Conservation (phyloP, 2,797 vertebrate species). For the Knipowitschia caucasica region DNA sequence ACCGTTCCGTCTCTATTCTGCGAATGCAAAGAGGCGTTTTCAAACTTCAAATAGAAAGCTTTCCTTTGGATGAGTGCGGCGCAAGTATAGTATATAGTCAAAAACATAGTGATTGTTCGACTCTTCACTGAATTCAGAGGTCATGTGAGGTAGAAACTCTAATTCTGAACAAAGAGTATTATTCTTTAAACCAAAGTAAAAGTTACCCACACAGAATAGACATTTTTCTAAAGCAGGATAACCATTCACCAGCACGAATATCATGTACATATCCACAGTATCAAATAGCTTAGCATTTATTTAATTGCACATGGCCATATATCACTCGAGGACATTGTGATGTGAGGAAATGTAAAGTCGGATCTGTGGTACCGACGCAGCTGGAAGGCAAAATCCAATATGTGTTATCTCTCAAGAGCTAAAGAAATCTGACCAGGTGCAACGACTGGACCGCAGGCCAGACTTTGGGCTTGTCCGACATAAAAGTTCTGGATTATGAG, state of each 20-base stretch:
- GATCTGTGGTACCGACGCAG: not conserved
- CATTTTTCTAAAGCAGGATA: too few species aligned
- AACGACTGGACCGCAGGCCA: not conserved
- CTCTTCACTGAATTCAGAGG: not conserved
- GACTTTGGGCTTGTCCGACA: not conserved
- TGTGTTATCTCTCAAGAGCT: not conserved
- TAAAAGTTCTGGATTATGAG: not conserved
- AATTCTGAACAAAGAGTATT: not conserved
- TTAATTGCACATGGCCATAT: not conserved
- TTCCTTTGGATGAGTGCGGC: constrained; percentile 12
- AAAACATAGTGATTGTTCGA: constrained; percentile 8
- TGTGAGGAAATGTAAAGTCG: not conserved
- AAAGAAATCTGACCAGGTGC: not conserved
- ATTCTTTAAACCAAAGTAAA: too few species aligned
- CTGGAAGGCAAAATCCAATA: not conserved
- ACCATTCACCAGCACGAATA: too few species aligned
- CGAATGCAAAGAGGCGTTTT: constrained; percentile 14
- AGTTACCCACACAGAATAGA: too few species aligned
- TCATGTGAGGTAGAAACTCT: constrained; percentile 8
- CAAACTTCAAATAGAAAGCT: constrained; percentile 21
- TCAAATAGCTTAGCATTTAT: too few species aligned
- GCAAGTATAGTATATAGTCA: constrained; percentile 3
- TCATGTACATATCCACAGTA: too few species aligned
- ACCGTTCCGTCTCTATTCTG: constrained; percentile 10
- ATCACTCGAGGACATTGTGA: not conserved